Base-by-base conservation (phyloP, 2,113 vertebrate genomes). In the Colossoma macropomum region DNA sequence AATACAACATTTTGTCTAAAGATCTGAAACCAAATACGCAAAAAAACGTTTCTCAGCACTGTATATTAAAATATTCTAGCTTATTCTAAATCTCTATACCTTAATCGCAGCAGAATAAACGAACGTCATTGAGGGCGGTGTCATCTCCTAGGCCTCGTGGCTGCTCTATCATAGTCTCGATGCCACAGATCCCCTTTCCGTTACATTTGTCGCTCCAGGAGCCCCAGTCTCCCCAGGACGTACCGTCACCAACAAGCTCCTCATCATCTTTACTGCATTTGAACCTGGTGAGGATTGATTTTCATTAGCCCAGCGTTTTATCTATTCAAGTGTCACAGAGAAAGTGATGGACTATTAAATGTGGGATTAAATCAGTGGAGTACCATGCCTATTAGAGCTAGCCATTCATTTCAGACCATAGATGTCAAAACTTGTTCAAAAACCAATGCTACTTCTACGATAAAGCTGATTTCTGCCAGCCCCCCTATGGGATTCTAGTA, bases 121-220 rank as follows among this genome's bases (percentile, higher is more conserved):
- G 68, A 21, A 74, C 78, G 0, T 87, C 85, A 38, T 87, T 87
- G 65, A 87, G 83, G 0, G 79, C 83, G 7, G 86, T 87, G 34
- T 87, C 83, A 2, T 87, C 86, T 79, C 69, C 86, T 13, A 82
- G 15, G 0, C 82, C 83, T 69, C 54, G 80, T 19, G 86, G 83
- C 17, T 71, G n/a, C 34, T 87, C 86, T 6, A 87, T 75, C 5
- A 75, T 85, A 41, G 86, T 87, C 63, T 87, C 25, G 9, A 87
- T 82, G 23, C 83, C 86, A 82, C 86, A 87, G 52, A 85, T 82
- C 17, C 83, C 86, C 3, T 13, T 82, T 76, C 86, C 86, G 8
- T 4, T 15, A 59, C 86, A 87, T 8, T 63, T 2, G 9, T 76
- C 30, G 23, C 83, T 87, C 86, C 86, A 87, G 23, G 72, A 77